Conservation (phyloP, 2,113 vertebrate species). For the Mohoua ochrocephala region DNA sequence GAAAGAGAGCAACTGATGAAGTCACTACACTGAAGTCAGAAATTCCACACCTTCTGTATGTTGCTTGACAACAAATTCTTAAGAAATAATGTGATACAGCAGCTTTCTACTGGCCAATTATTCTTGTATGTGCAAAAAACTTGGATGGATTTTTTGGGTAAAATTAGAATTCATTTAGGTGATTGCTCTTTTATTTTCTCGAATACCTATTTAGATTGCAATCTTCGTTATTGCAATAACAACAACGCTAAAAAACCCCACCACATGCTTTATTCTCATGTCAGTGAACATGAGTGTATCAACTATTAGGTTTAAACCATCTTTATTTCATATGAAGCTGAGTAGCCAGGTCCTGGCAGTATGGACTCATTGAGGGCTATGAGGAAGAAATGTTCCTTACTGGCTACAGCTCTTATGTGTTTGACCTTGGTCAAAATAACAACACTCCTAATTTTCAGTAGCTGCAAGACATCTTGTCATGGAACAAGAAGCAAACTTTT, state of each 20-base stretch:
- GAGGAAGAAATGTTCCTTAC: neutral
- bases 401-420: accelerated
- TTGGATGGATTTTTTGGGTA: neutral
- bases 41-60: neutral
- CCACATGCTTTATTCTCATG: neutral
- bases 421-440: neutral
- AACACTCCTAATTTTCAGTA: neutral
- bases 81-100: neutral
- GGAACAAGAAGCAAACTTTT: neutral
- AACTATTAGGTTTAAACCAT: neutral
- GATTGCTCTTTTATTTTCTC: too few species aligned
- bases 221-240: neutral
- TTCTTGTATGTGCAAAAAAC: neutral
- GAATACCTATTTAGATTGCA: too few species aligned
- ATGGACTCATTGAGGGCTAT: neutral
- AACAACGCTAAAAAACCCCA: neutral
- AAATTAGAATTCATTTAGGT: neutral
- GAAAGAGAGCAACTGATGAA: neutral
- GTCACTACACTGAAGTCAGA: neutral
- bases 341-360: neutral
- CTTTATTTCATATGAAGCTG: neutral
- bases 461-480: neutral
- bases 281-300: neutral
- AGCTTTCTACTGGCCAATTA: neutral
- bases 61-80: neutral